Base-by-base conservation (phyloP, 2,113 vertebrate species). In the Rhynchopsitta pachyrhyncha region DNA sequence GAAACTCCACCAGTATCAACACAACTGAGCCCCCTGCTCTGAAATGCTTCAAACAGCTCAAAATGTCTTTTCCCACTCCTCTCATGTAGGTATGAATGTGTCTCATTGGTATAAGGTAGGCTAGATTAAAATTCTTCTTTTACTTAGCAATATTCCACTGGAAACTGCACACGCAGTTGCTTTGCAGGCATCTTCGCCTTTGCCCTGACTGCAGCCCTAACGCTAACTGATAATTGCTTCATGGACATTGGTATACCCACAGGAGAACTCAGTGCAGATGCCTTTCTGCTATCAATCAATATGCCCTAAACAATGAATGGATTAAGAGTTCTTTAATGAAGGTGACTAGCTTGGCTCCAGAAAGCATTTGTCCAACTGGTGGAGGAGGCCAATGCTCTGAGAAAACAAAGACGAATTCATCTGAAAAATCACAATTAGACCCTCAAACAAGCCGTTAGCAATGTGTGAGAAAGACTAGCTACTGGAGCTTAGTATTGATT, bases 201-300 rank as follows among this genome's bases (percentile, higher is more conserved):
- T 64, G 74, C 66, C 92, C 42, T 31, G 68, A 46, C 11, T 2
- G 1, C 68, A 42, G 47, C 60, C 46, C 82, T 13, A 3, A 28
- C 49, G 23, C 49, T 27, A 7, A 37, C 50, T 9, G 37, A 27
- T 39, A 22, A 20, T 8, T n/a, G 35, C 64, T 81, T 29, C 68
- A 3, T 0, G 28, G 57, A 35, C 4, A 1, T 3, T 2, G 22
- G 2, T 10, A 16, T 0, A 9, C 46, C 29, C 29, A 3, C 22
- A 39, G 8, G 35, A 79, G 41, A 80, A 18, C 53, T 8, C 17
- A 1, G 33, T 71, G 35, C 2, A 39, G 44, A 9, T 46, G 83
- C 55, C 59, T 42, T 29, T 2, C 69, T 13, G 5, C 52, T 1
- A 37, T 2, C 79, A 24, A 59, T 82, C 75, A 11, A 85, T 82